Conservation (phyloP, 2,113 vertebrate species). For the Passer montanus region DNA sequence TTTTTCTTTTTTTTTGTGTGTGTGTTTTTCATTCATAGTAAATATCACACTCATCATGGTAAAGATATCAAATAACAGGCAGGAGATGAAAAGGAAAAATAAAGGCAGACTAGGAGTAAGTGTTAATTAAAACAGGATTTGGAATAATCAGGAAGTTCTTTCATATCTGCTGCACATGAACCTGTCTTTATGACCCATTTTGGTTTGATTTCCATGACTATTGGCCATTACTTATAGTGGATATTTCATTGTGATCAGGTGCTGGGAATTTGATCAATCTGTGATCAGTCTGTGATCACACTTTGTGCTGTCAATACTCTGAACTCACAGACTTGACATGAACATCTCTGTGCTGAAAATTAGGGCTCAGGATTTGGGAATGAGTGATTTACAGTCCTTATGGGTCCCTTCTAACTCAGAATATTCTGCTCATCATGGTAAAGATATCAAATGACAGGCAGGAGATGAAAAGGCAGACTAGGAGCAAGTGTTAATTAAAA, state of each 20-base stretch:
- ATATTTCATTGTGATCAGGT: not conserved
- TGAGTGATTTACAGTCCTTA: not conserved
- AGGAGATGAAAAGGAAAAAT: constrained; percentile 12
- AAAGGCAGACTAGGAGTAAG: not conserved
- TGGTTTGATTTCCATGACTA: not conserved
- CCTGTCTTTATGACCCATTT: not conserved
- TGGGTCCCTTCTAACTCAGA: not conserved
- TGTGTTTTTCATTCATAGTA: not conserved
- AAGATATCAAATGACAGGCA: not conserved
- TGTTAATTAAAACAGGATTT: constrained; percentile 55
- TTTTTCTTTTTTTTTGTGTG: not conserved
- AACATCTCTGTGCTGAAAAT: not conserved
- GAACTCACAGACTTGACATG: not conserved
- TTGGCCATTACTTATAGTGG: not conserved
- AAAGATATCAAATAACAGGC: not conserved
- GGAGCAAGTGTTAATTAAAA: constrained; percentile 44
- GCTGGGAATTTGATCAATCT: not conserved
- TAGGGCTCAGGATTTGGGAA: not conserved
- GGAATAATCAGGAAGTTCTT: not conserved
- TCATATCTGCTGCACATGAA: not conserved
- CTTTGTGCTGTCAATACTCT: not conserved
- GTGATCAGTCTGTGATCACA: not conserved
- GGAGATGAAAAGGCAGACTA: not conserved
- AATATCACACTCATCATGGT: not conserved
- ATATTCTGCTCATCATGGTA: not conserved